phyloP scores from a whole-genome alignment of 2,888 invertebrate genomes.

The Zygogramma bicolorata region DNA sequence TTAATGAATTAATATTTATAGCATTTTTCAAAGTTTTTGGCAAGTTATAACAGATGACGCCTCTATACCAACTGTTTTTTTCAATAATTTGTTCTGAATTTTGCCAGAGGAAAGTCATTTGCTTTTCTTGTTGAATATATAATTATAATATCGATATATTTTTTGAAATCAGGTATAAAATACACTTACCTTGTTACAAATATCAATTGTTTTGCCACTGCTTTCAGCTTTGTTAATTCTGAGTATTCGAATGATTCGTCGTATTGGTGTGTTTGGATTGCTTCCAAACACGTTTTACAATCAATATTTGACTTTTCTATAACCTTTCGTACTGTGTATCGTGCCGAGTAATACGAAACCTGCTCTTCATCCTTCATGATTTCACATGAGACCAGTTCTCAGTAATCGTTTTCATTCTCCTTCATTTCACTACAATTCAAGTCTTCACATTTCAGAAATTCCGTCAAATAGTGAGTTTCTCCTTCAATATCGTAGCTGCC shows the following conservation, averaged over 20 bases:
- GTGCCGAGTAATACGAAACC: background rate
- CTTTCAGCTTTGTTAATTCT: background rate
- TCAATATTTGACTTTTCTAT: background rate
- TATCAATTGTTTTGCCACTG: no score
- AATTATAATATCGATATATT: no score
- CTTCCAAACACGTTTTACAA: background rate
- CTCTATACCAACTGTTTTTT: no score
- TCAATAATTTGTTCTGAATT: no score
- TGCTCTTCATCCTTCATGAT: background rate
- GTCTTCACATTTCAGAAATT: background rate
- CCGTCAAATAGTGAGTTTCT: background rate
- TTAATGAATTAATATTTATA: no score
- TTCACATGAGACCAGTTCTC: background rate
- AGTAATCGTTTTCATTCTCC: background rate
- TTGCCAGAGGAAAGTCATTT: no score
- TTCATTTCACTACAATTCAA: background rate
- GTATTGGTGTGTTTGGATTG: background rate
- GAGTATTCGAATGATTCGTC: background rate
- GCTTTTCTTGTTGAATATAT: no score
- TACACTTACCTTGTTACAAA: background rate
- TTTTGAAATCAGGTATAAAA: no score
- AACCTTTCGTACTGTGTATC: background rate
- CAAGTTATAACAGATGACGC: no score
- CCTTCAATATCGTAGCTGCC: background rate
- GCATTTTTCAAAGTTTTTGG: no score